Evolutionary conservation across 2,113 vertebrate species (phyloP).

Genomic region (Tachysurus vachellii): DNA sequence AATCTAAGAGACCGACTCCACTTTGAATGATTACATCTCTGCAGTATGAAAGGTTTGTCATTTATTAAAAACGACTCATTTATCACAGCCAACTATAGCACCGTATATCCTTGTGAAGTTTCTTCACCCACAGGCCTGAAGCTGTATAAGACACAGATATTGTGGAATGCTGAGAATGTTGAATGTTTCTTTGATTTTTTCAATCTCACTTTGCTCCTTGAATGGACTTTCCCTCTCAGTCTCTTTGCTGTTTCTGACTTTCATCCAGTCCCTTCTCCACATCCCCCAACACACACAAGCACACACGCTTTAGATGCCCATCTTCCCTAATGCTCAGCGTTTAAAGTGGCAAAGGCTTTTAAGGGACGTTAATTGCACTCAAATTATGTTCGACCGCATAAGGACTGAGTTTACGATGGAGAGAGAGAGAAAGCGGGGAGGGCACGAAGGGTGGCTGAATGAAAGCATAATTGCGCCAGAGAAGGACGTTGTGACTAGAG

Average conservation of each 20-base stretch:
- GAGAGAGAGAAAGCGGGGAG: constrained; percentile 51
- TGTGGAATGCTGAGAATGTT: background rate
- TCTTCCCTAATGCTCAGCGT: constrained; percentile 73
- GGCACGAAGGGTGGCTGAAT: constrained; percentile 45
- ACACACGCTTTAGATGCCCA: constrained; percentile 42
- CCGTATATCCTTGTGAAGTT: background rate
- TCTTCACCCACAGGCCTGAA: background rate
- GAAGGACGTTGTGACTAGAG: constrained; percentile 51
- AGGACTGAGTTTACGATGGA: constrained; percentile 68
- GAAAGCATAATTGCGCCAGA: constrained; percentile 55
- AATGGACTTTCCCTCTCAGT: background rate
- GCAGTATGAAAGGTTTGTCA: background rate
- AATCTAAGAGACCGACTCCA: background rate
- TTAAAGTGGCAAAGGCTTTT: constrained; percentile 78
- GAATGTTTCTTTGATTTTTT: constrained; percentile 13
- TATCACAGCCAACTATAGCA: background rate
- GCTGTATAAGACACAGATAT: background rate
- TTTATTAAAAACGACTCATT: background rate
- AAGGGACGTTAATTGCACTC: constrained; percentile 83
- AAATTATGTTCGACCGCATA: constrained; percentile 80
- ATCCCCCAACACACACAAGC: constrained; percentile 12
- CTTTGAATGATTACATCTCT: background rate
- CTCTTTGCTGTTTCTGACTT: constrained; percentile 45
- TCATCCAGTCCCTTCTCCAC: background rate
- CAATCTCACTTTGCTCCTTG: constrained; percentile 20